Evolutionary conservation across 2,797 vertebrate genomes (phyloP), one percentile per base, ranked within the genome.

Genomic region (Anas flavirostris): DNA sequence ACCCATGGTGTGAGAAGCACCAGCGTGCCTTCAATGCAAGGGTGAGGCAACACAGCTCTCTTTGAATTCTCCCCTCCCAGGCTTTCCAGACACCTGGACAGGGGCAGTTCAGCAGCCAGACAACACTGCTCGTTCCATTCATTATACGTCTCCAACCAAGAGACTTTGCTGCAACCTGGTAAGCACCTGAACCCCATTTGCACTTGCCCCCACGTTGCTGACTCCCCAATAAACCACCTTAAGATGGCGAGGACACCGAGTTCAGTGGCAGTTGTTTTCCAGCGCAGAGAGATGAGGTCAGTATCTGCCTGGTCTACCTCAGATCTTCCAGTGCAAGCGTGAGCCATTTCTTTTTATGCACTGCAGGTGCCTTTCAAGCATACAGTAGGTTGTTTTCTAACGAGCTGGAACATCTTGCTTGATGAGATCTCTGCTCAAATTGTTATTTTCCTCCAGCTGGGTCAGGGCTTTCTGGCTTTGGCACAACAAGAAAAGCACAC

Each of bases 401-500:
- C 1, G 3, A 94, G 80, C 63, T 88, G 92, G 87, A 95, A 92
- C 67, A 92, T 86, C 91, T 76, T 92, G 50, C 82, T 86, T 64
- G 91, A 60, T 86, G 90, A 88, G 39, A 80, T 96, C 90, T 90
- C 85, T 72, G 74, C n/a, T 92, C 64, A 90, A 76, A 88, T 52
- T 83, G 67, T 79, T 91, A 60, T 91, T 94, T 93, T 88, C 77
- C 56, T 95, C 63, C 83, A 91, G 92, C 67, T 92, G 80, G 85
- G 94, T 95, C 90, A 95, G 67, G 73, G 56, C 80, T 74, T 87
- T 92, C 91, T 94, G 92, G 74, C 91, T 92, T 91, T 59, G 69
- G 69, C 70, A 83, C 82, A 60, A 48, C 8, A 29, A 77, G 84
- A 78, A 88, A 86, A 94, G 52, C 73, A 94, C 76, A 90, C 50